Evolutionary conservation across 2,113 vertebrate genomes (phyloP), one percentile per base, ranked within the genome.

Genomic region (Ovis aries): DNA sequence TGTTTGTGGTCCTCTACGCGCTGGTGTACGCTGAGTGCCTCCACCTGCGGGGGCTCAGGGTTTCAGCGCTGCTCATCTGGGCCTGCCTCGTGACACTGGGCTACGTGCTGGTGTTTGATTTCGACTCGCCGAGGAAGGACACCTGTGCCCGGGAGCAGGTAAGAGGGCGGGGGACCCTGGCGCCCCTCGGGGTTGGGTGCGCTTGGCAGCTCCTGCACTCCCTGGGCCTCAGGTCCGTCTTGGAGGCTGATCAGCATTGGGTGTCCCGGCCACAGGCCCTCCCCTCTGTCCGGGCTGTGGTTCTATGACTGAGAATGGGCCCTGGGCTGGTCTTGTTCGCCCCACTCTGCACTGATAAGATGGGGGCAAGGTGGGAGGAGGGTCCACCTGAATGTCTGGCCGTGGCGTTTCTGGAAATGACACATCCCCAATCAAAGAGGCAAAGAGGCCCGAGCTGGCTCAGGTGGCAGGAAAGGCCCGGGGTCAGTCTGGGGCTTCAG

Each of bases 91-190:
- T 99, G 98, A 98, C 98, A 0, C 98, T 99, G 97, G 99, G 99
- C 97, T 99, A 99, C 2, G 98, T 99, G 21, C 99, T 99, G 97
- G 98, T 99, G 53, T 99, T 99, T 97, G 98, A 98, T n/a, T 88
- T 99, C 97, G 98, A 98, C 36, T 84, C 96, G 0, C 23, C 57
- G 82, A 10, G 0, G 1, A 78, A 50, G 25, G 45, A 36, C 0
- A 97, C 99, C 89, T 78, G 98, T 21, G 98, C 99, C 3, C 99
- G 99, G 99, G 99, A 99, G 40, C 99, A 99, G 99, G 99, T 99
- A 98, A 95, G 1, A 3, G 60, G 83, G 23, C 1, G 0, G 48
- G 96, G 88, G 62, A 10, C n/a, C 33, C 74, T 2, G 19, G 48
- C 0, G 1, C 7, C 59, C 6, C 7, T 14, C 6, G 33, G 57